Base-by-base conservation (phyloP, 1,140 invertebrate species). In the Trypoxylus dichotomus region DNA sequence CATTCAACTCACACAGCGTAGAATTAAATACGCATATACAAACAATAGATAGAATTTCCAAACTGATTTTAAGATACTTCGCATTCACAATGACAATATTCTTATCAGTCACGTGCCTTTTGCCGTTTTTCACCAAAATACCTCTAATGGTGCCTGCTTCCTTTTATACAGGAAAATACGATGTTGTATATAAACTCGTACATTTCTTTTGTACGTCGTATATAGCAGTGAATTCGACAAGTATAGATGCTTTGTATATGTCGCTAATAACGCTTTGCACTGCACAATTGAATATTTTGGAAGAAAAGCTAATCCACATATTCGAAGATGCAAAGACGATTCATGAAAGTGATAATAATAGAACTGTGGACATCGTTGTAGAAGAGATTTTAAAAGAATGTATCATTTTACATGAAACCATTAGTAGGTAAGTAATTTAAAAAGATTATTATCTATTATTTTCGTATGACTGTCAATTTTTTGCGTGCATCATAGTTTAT, bases 361-460 rank as follows among this genome's bases (percentile, higher is more conserved):
- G 11, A 6, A 24, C n/a, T 13, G 10, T 41, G 8, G 13, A 37
- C 15, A 19, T 5, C 41, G 13, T n/a, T 41, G 41, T n/a, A 41
- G 41, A 74, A 41, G 72, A 41, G 10, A 74, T 74, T 74, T 43
- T 74, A 3, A 74, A 74, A n/a, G 72, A 74, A 15, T 74, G 72
- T 19, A 43, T 37, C 15, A 10, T 41, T 5, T 27, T 25, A 8
- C 72, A 74, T 74, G 32, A 74, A 42, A 43, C 29, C 10, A 74
- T 74, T 2, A 74, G 8, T 19, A 74, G 3, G 72, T 74, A 74
- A 74, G 72, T 68, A 27, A 15, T 10, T 25, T 68, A 27, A 29
- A 8, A 37, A 5, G 32, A 37, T 37, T 37, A 5, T 37, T 37
- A 37, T 7, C 0, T 8, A 37, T 37, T n/a, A n/a, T n/a, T n/a